Conservation (phyloP, 2,113 vertebrate genomes). For the Columbina picui region DNA sequence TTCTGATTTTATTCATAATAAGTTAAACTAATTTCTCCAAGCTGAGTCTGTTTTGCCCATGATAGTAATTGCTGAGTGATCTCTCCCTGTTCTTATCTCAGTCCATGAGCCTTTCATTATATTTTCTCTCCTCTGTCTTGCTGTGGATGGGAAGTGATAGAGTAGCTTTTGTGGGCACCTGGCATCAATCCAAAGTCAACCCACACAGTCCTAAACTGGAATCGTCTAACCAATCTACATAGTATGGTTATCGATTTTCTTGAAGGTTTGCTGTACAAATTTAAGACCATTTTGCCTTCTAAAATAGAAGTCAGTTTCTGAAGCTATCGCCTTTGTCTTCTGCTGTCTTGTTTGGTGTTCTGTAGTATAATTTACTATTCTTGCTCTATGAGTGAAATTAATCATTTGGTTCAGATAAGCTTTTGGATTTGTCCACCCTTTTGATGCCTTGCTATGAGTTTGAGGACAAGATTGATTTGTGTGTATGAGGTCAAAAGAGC, state of each 20-base stretch:
- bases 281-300: background rate
- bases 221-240: background rate
- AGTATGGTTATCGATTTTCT: background rate
- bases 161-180: accelerated
- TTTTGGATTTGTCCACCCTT: background rate
- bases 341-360: background rate
- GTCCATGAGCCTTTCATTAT: no score
- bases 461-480: background rate
- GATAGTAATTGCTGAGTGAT: background rate
- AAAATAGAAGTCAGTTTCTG: background rate
- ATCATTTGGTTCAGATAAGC: background rate
- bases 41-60: accelerated
- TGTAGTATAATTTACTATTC: background rate
- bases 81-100: background rate
- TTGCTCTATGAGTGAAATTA: background rate
- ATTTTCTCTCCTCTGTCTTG: background rate
- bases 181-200: background rate
- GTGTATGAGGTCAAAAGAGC: background rate
- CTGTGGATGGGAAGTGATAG: background rate
- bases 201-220: background rate
- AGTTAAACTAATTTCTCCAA: background rate
- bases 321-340: background rate
- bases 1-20: background rate
- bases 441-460: background rate
- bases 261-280: background rate